These are phyloP conservation scores for Synanthedon formicaeformis DNA, from an alignment of 2,888 invertebrate species.

Conservation along the genomic window DNA sequence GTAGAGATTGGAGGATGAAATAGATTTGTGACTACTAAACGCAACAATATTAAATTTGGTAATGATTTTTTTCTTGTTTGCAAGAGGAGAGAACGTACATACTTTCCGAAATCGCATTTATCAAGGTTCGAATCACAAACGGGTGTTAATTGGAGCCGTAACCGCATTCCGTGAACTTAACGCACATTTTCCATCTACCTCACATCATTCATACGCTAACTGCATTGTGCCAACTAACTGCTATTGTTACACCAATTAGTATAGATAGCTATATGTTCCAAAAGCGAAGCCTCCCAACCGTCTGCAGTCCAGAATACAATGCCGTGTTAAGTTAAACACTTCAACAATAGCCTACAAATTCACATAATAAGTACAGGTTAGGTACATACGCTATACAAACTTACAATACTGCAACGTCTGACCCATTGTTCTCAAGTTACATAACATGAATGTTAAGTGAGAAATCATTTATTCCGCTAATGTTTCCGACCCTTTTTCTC, in stretches of 20 bases:
- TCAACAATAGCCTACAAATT: neutral
- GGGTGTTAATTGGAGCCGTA: too few species aligned
- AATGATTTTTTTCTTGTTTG: too few species aligned
- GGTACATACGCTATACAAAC: neutral
- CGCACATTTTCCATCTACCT: neutral
- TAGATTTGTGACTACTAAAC: too few species aligned
- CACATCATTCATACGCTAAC: neutral
- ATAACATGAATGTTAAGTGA: slow-evolving; percentile 17
- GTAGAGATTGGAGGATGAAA: too few species aligned
- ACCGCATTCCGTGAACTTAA: too few species aligned
- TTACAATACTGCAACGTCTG: slow-evolving; percentile 8
- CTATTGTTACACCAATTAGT: neutral
- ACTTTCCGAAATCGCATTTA: too few species aligned
- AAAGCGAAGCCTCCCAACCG: neutral
- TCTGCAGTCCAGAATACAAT: neutral
- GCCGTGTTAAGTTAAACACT: neutral
- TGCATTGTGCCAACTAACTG: neutral
- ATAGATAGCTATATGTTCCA: neutral
- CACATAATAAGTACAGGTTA: neutral
- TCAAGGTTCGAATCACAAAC: too few species aligned
- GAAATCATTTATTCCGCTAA: slow-evolving; percentile 5
- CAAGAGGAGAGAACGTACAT: too few species aligned
- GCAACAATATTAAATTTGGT: too few species aligned
- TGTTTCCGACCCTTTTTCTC: neutral
- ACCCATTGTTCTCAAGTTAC: slow-evolving; percentile 17